Conservation (phyloP, 1,140 invertebrate species). For the Drosophila sp. region DNA sequence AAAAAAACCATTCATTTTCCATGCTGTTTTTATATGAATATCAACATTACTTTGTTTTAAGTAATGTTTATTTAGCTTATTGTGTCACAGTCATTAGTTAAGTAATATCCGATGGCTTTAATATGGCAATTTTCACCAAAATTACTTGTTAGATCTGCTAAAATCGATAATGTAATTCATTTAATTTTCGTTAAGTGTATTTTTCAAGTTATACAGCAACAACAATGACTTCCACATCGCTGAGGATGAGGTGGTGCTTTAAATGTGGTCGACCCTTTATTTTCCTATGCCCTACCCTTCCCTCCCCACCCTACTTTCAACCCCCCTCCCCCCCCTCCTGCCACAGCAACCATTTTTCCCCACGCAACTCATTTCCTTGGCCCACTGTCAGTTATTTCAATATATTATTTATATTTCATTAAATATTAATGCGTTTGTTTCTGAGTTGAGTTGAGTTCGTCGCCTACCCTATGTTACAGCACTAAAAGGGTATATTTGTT, state of each 20-base stretch:
- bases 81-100: no score
- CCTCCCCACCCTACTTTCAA: not conserved
- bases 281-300: not conserved
- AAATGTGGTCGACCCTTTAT: constrained; percentile 26
- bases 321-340: not conserved
- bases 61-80: no score
- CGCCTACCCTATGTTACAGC: constrained; percentile 6
- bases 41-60: no score
- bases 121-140: not conserved
- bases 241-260: constrained; percentile 19
- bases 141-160: not conserved
- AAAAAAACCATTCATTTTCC: not conserved
- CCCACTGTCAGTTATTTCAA: constrained; percentile 49
- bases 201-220: constrained; percentile 1
- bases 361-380: constrained; percentile 2
- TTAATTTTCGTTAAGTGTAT: constrained; percentile 30
- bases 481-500: constrained; percentile 3
- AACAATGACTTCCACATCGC: constrained; percentile 32
- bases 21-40: not conserved
- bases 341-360: no score
- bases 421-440: constrained; percentile 73
- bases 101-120: no score
- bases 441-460: constrained; percentile 37
- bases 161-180: constrained; percentile 13
- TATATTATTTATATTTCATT: constrained; percentile 75